A percentile compares a stretch with the other conserved stretches of the same genome.
Conservation (phyloP, 2,797 vertebrate species). For the Falco concolor region DNA sequence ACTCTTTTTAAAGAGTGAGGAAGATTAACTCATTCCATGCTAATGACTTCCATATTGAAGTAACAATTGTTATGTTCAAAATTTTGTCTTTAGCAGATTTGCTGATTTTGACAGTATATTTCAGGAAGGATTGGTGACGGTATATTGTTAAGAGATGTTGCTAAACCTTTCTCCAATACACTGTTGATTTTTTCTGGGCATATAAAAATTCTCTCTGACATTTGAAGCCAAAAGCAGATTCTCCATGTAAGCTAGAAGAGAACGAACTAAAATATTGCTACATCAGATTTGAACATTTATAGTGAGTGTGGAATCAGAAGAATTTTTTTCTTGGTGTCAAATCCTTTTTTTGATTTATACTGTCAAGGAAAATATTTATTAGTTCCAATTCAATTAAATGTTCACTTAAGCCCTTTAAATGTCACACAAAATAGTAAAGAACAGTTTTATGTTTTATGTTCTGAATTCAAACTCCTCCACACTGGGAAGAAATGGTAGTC, state of each 20-base stretch:
- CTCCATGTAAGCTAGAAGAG: neutral
- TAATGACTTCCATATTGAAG: constrained; percentile 38
- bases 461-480: neutral
- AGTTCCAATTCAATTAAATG: neutral
- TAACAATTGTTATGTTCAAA: neutral
- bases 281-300: neutral
- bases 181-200: neutral
- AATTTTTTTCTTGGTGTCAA: neutral
- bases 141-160: neutral
- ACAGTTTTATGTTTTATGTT: neutral
- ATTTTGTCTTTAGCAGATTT: neutral
- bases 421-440: neutral
- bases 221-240: neutral
- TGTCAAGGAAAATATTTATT: neutral
- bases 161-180: neutral
- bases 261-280: neutral
- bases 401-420: neutral
- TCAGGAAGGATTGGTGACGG: neutral
- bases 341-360: neutral
- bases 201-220: neutral
- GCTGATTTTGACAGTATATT: constrained; percentile 4
- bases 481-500: neutral
- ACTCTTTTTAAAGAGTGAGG: constrained; percentile 13
- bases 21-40: constrained; percentile 67
- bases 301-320: neutral